Base-by-base conservation (phyloP, 2,888 invertebrate genomes). In the Uropetala carovei region DNA sequence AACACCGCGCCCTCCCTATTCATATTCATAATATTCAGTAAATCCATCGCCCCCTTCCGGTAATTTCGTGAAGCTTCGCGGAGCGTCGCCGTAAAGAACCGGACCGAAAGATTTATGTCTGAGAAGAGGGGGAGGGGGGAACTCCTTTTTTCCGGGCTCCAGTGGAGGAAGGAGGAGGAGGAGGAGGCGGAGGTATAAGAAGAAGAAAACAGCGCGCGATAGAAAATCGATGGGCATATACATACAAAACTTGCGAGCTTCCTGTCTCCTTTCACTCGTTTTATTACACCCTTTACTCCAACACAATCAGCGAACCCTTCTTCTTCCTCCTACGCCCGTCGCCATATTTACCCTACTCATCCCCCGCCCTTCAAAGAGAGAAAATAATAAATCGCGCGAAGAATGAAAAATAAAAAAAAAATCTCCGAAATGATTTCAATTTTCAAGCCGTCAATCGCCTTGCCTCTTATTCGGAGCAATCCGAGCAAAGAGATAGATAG, bases 21-120 rank as follows among this genome's bases (percentile, higher is more conserved):
- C 75, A 75, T 75, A 75, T 75, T 75, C 75, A 75, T 75, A 75
- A 75, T 27, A 75, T 75, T 27, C 75, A 75, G 75, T 10, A 10
- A 75, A 75, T 75, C 75, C 75, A 75, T 27, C n/a, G 75, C 75
- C 75, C 75, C 27, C 75, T 75, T 75, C 75, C 75, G 75, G 75
- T 75, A 75, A 75, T 75, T 75, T 75, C 75, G 22, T 75, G 27
- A 75, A 75, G 75, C 75, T 75, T 75, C 75, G 75, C 75, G 22
- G 11, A 75, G 75, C 18, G 75, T 75, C 75, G 27, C 75, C 75
- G 22, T 75, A 11, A 75, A 75, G 75, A 14, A 75, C 11, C 22
- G 75, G 27, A 75, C 43, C 43, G 43, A 75, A 27, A 75, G 75
- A 75, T 75, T 75, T 75, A 75, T 75, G 75, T 75, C 27, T 56